These are phyloP conservation scores for Scomberomorus guttatus DNA, from an alignment of 2,797 vertebrate species.

Conservation along the genomic window DNA sequence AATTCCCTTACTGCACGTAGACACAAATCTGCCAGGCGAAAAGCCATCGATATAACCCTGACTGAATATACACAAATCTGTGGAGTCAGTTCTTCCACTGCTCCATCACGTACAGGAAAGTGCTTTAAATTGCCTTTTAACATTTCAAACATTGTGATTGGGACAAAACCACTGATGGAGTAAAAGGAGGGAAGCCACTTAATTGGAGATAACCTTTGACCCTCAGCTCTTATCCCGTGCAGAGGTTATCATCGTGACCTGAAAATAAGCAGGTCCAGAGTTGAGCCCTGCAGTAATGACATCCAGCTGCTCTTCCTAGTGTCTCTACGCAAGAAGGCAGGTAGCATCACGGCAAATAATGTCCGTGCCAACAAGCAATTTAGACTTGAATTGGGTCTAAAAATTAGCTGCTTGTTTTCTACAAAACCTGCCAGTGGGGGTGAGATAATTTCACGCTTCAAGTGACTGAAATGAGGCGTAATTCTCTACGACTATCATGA, in stretches of 20 bases:
- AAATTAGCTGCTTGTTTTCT: conserved; percentile 51
- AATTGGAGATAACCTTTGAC: conserved; percentile 40
- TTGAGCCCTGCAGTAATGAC: not conserved
- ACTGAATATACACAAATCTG: conserved; percentile 6
- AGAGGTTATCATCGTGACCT: conserved; percentile 4
- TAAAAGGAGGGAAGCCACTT: not conserved
- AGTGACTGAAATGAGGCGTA: conserved; percentile 54
- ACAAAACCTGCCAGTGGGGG: conserved; percentile 42
- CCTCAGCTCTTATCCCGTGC: not conserved
- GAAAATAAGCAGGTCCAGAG: conserved; percentile 31
- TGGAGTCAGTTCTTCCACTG: not conserved
- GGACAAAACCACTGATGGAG: not conserved
- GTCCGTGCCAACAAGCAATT: conserved; percentile 34
- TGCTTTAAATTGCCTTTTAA: not conserved
- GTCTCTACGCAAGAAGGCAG: conserved; percentile 15
- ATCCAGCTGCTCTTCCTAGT: conserved; percentile 22
- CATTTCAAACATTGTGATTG: conserved; percentile 2
- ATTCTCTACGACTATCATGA: conserved; percentile 48
- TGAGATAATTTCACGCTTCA: conserved; percentile 71
- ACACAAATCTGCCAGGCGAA: not conserved
- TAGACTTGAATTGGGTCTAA: conserved; percentile 34
- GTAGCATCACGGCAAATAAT: conserved; percentile 5
- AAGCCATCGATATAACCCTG: not conserved
- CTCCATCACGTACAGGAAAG: not conserved
- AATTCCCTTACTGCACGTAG: conserved; percentile 8